Conservation (phyloP, 2,113 vertebrate genomes). For the Ophiodon elongatus region DNA sequence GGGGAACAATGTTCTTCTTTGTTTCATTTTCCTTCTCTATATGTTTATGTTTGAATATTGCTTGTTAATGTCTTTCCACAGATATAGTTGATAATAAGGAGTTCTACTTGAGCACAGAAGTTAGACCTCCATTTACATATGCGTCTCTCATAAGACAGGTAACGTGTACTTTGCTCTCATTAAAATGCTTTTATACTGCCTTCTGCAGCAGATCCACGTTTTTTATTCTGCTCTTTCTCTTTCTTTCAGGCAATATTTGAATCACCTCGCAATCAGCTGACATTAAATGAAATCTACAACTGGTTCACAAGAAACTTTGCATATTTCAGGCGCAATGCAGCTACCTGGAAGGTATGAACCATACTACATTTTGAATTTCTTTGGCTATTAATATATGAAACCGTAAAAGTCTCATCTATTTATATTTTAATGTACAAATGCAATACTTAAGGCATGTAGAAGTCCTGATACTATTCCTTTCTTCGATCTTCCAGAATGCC, state of each 20-base stretch:
- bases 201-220: background rate
- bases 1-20: too few relatives aligned
- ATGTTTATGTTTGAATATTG: background rate
- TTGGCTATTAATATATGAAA: background rate
- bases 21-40: background rate
- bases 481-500: conserved; percentile 78
- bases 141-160: conserved; percentile 99
- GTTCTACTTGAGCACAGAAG: conserved; percentile 98
- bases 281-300: conserved; percentile 99
- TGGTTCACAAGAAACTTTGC: conserved; percentile 99
- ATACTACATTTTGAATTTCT: background rate
- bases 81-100: conserved; percentile 99
- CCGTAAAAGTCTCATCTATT: too few relatives aligned
- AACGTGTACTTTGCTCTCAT: conserved; percentile 56
- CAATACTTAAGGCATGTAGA: background rate
- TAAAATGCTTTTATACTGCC: background rate
- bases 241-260: conserved; percentile 94
- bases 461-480: background rate
- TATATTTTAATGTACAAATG: background rate
- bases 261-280: conserved; percentile 97
- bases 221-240: conserved; percentile 27
- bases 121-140: conserved; percentile 98
- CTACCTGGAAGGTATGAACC: conserved; percentile 95
- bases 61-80: conserved; percentile 78
- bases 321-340: conserved; percentile 98